Conservation (phyloP, 2,797 vertebrate species). For the Parauchenoglanis punctatus region DNA sequence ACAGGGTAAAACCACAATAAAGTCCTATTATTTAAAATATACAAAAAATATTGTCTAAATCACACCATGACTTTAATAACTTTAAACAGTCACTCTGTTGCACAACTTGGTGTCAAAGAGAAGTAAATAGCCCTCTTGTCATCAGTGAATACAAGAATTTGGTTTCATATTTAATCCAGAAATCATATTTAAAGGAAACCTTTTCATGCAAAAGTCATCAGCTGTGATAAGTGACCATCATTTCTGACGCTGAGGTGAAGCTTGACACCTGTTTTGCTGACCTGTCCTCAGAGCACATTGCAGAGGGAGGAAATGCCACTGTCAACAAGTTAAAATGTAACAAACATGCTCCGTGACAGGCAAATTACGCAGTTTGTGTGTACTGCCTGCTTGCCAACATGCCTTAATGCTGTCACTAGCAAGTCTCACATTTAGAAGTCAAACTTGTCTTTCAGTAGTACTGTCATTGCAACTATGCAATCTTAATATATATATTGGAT, state of each 20-base stretch:
- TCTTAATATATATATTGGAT: conserved; percentile 11
- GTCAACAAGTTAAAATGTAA: conserved; percentile 49
- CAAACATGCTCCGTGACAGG: not conserved
- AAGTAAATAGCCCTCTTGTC: not conserved
- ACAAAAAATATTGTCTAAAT: not conserved
- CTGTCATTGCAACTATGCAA: conserved; percentile 4
- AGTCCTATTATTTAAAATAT: not conserved
- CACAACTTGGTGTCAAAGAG: not conserved
- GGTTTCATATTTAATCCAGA: not conserved
- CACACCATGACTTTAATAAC: not conserved
- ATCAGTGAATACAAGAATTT: not conserved
- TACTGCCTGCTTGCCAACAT: not conserved
- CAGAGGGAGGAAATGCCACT: conserved; percentile 24
- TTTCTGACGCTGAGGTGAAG: conserved; percentile 21
- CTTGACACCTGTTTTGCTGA: conserved; percentile 22
- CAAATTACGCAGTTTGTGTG: conserved; percentile 10
- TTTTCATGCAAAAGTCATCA: not conserved
- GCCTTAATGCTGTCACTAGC: conserved; percentile 9
- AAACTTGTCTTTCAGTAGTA: conserved; percentile 23
- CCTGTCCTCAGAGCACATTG: conserved; percentile 16
- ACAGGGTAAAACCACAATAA: not conserved
- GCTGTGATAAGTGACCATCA: not conserved
- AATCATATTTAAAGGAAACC: not conserved
- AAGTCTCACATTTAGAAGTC: conserved; percentile 35
- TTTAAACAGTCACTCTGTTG: not conserved